These are phyloP conservation scores for Oryctolagus cuniculus DNA, from an alignment of 2,113 vertebrate species.

Conservation along the genomic window DNA sequence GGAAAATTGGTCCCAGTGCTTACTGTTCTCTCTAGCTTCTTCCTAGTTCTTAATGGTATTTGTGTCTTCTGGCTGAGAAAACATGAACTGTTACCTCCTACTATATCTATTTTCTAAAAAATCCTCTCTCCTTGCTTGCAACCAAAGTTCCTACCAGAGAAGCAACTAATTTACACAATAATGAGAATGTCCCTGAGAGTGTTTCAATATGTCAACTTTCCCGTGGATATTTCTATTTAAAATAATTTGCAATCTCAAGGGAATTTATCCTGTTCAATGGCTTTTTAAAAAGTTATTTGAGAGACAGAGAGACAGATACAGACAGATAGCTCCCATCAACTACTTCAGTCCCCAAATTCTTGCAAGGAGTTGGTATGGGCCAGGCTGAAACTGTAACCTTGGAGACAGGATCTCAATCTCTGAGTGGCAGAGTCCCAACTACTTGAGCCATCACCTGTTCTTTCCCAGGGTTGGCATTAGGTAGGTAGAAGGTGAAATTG, in stretches of 20 bases:
- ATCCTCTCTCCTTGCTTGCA: not conserved
- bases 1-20: not conserved
- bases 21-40: not conserved
- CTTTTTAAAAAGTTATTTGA: not conserved
- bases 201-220: not conserved
- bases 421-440: no score
- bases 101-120: not conserved
- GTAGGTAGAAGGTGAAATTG: no score
- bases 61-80: not conserved
- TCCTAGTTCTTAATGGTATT: not conserved
- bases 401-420: no score
- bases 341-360: no score
- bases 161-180: not conserved
- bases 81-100: not conserved
- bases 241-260: not conserved
- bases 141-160: not conserved
- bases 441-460: no score
- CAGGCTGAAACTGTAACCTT: no score
- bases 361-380: no score
- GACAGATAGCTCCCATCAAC: no score
- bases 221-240: not conserved
- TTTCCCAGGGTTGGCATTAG: no score
- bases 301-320: no score
- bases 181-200: not conserved
- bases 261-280: not conserved